Conservation (phyloP, 2,888 invertebrate genomes). For the Andrena flavipes region DNA sequence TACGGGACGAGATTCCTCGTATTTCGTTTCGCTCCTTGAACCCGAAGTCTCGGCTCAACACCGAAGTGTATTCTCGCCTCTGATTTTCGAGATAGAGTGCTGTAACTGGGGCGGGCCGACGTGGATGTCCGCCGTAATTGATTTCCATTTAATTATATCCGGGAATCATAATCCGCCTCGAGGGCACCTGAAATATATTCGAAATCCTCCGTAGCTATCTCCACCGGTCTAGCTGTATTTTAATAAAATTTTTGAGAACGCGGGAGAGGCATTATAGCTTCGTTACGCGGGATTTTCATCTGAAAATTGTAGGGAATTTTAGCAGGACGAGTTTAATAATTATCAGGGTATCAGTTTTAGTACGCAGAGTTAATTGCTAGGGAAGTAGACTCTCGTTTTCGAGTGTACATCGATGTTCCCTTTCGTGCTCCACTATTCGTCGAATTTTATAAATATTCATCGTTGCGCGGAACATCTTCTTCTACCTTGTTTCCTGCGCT, state of each 20-base stretch:
- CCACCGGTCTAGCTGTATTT: neutral
- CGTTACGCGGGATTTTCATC: neutral
- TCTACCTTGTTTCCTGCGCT: too few relatives aligned
- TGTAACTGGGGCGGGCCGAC: slow-evolving; percentile 42
- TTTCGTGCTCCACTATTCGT: neutral
- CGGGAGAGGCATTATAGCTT: neutral
- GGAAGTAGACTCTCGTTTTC: neutral
- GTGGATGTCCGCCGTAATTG: slow-evolving; percentile 48
- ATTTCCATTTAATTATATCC: slow-evolving; percentile 59
- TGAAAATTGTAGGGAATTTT: neutral
- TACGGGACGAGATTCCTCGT: slow-evolving; percentile 72
- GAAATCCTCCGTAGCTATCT: neutral
- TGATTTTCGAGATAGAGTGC: slow-evolving; percentile 50
- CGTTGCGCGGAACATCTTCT: too few relatives aligned
- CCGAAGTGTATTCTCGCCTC: slow-evolving; percentile 44
- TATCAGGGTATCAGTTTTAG: neutral
- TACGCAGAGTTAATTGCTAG: slow-evolving; percentile 8
- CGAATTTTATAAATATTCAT: too few relatives aligned
- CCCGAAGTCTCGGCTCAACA: slow-evolving; percentile 51
- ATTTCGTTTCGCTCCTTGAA: slow-evolving; percentile 73
- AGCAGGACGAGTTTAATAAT: slow-evolving; percentile 6
- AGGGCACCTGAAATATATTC: too few relatives aligned
- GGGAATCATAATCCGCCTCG: slow-evolving; percentile 16
- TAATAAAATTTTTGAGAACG: slow-evolving; percentile 2
- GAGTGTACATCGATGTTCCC: neutral